Evolutionary conservation across 2,888 invertebrate genomes (phyloP).

Genomic region (Phyto melanocephala): DNA sequence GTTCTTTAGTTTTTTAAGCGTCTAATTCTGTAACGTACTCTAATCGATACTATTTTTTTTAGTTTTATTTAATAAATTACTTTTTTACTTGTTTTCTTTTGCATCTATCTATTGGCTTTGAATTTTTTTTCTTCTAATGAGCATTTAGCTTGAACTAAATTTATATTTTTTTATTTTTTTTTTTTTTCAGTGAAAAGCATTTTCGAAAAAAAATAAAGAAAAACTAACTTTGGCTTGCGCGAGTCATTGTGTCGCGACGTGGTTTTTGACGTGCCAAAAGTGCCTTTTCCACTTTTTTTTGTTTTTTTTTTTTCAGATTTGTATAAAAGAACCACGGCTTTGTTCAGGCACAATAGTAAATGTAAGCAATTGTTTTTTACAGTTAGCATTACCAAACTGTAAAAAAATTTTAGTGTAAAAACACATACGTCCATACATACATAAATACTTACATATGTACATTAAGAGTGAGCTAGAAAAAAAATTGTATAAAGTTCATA

Average conservation of each 20-base stretch:
- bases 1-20: too few species aligned
- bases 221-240: conserved; percentile 23
- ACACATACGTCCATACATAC: neutral
- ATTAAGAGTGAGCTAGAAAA: too few species aligned
- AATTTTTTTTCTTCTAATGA: neutral
- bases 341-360: conserved; percentile 48
- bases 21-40: too few species aligned
- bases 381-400: conserved; percentile 16
- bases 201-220: neutral
- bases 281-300: conserved; percentile 9
- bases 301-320: conserved; percentile 49
- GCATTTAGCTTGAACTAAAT: neutral
- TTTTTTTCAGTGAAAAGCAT: neutral
- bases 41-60: too few species aligned
- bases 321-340: conserved; percentile 39
- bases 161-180: neutral
- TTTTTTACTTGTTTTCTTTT: neutral
- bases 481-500: too few species aligned
- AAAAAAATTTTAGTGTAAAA: conserved; percentile 9
- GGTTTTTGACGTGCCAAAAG: conserved; percentile 48
- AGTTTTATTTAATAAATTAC: neutral
- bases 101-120: conserved; percentile 4
- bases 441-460: too few species aligned
- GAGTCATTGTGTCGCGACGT: conserved; percentile 52
- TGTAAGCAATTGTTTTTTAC: conserved; percentile 43